Evolutionary conservation across 2,888 invertebrate genomes (phyloP).

Genomic region (Digitonthophagus gazella): DNA sequence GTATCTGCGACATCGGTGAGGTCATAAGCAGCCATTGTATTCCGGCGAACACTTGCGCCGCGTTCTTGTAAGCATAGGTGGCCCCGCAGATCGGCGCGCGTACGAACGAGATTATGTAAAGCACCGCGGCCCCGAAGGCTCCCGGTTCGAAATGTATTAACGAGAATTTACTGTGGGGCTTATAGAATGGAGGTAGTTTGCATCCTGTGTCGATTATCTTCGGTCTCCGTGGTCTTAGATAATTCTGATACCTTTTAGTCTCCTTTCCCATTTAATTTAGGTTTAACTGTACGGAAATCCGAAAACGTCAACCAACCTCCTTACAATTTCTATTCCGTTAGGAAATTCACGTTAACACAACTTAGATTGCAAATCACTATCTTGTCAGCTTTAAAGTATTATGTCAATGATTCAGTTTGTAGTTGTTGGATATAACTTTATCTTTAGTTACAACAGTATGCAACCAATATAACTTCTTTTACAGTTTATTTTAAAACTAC

Average conservation of each 20-base stretch:
- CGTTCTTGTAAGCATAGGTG: not conserved
- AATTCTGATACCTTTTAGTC: not conserved
- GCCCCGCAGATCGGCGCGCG: not conserved
- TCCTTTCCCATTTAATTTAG: not conserved
- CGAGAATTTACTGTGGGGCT: not conserved
- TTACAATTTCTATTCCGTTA: too few relatives aligned
- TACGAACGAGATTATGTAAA: not conserved
- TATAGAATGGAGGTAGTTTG: not conserved
- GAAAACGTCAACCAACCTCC: too few relatives aligned
- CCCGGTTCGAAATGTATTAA: not conserved
- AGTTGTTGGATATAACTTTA: too few relatives aligned
- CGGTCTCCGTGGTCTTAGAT: not conserved
- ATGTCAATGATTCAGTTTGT: too few relatives aligned
- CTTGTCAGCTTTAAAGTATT: too few relatives aligned
- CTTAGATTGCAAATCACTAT: too few relatives aligned
- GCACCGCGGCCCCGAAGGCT: not conserved
- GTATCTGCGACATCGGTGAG: slow-evolving; percentile 39
- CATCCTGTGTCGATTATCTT: not conserved
- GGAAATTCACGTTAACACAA: too few relatives aligned
- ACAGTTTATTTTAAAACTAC: too few relatives aligned
- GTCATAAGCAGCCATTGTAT: slow-evolving; percentile 39
- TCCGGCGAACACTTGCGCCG: slow-evolving; percentile 17
- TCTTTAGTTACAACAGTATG: too few relatives aligned
- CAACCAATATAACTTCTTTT: too few relatives aligned
- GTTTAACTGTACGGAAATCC: not conserved